Evolutionary conservation across 2,797 vertebrate species (phyloP).

Genomic region (Spheniscus humboldti): DNA sequence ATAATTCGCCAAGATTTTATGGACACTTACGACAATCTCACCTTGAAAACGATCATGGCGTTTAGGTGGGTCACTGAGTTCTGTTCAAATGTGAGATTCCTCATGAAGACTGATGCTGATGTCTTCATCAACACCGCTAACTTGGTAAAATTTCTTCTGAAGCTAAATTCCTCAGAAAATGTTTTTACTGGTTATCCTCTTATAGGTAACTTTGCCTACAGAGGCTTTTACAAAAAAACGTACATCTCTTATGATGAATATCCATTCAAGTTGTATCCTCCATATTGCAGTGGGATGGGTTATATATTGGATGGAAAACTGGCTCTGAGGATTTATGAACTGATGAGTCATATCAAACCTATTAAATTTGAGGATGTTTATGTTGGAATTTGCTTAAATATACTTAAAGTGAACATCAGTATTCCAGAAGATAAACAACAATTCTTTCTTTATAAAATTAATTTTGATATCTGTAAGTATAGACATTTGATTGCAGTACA

Average conservation of each 20-base stretch:
- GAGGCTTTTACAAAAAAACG: slow-evolving; percentile 16
- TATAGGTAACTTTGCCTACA: slow-evolving; percentile 19
- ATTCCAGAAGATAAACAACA: slow-evolving; percentile 53
- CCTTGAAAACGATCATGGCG: slow-evolving; percentile 74
- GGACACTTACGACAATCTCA: slow-evolving; percentile 71
- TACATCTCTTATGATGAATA: slow-evolving; percentile 67
- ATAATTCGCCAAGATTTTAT: slow-evolving; percentile 68
- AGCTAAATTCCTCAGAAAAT: slow-evolving; percentile 48
- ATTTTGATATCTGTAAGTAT: slow-evolving; percentile 66
- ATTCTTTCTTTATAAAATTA: slow-evolving; percentile 66
- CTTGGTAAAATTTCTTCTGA: slow-evolving; percentile 69
- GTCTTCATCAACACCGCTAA: slow-evolving; percentile 71
- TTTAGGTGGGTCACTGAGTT: slow-evolving; percentile 70
- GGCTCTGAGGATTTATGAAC: slow-evolving; percentile 58
- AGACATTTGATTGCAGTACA: slow-evolving; percentile 66
- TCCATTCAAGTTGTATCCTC: slow-evolving; percentile 66
- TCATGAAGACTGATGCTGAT: slow-evolving; percentile 70
- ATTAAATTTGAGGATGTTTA: slow-evolving; percentile 75
- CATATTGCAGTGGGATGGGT: slow-evolving; percentile 67
- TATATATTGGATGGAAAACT: slow-evolving; percentile 68
- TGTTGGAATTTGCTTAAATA: slow-evolving; percentile 69
- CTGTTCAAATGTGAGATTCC: slow-evolving; percentile 59
- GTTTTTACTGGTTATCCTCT: slow-evolving; percentile 72
- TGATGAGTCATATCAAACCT: slow-evolving; percentile 71
- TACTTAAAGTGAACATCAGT: slow-evolving; percentile 61